Conservation (phyloP, 2,113 vertebrate species). For the Clupea harengus region DNA sequence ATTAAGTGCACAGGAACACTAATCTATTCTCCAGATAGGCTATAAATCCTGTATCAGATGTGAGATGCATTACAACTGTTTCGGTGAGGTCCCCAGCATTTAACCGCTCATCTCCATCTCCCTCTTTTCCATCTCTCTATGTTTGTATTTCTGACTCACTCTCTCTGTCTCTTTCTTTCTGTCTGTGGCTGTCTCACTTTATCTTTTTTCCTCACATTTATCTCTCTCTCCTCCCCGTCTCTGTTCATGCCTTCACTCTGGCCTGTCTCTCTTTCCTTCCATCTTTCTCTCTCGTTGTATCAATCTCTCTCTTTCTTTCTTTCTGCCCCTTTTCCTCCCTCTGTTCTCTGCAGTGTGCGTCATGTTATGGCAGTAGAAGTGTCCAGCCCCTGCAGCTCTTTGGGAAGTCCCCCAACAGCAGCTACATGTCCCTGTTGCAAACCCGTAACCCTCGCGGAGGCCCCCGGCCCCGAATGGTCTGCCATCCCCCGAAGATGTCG, state of each 20-base stretch:
- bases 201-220: neutral
- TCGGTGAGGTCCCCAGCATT: neutral
- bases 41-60: neutral
- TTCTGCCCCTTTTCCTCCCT: neutral
- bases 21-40: neutral
- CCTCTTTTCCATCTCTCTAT: neutral
- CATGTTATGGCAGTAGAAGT: constrained; percentile 63
- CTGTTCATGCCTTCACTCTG: too few relatives aligned
- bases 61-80: neutral
- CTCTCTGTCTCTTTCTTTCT: neutral
- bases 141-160: neutral
- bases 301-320: neutral
- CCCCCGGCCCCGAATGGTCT: constrained; percentile 60
- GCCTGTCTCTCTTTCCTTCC: neutral
- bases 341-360: constrained; percentile 63
- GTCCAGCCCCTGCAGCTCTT: constrained; percentile 51
- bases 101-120: neutral
- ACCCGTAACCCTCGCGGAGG: constrained; percentile 58
- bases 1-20: constrained; percentile 19
- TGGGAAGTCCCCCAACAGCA: constrained; percentile 46
- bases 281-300: too few relatives aligned
- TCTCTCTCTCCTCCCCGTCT: neutral
- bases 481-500: constrained; percentile 67
- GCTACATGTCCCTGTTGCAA: constrained; percentile 62
- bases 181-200: neutral